Conservation (phyloP, 2,888 invertebrate genomes). For the Pyralis farinalis region DNA sequence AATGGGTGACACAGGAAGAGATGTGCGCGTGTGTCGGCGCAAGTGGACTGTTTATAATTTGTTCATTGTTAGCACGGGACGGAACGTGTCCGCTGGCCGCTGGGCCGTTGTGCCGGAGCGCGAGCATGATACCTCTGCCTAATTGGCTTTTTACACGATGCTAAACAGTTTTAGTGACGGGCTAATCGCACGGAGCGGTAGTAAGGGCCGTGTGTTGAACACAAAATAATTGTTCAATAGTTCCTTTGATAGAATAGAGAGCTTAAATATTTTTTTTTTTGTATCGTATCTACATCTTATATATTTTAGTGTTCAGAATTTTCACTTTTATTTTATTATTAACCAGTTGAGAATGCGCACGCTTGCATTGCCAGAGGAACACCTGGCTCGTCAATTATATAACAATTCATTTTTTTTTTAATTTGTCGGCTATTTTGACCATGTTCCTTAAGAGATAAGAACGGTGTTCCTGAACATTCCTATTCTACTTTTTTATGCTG, state of each 20-base stretch:
- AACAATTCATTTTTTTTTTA: no score
- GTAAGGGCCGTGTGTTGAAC: conserved; percentile 15
- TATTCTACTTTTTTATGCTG: no score
- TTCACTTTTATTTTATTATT: neutral
- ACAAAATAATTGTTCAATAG: conserved; percentile 13
- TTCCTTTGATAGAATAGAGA: neutral
- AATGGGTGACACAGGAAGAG: conserved; percentile 75
- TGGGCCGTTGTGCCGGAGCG: conserved; percentile 48
- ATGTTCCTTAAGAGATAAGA: no score
- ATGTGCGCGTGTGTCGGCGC: conserved; percentile 70
- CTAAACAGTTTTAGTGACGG: conserved; percentile 30
- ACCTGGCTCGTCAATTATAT: no score
- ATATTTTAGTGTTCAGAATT: no score
- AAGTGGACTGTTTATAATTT: conserved; percentile 81
- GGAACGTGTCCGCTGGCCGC: conserved; percentile 57
- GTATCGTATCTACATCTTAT: no score
- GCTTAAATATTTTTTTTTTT: neutral
- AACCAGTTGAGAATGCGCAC: no score
- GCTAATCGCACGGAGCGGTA: conserved; percentile 16
- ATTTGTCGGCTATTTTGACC: no score
- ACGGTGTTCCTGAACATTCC: neutral
- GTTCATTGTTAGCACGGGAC: conserved; percentile 67
- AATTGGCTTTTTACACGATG: conserved; percentile 62
- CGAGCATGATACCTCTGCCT: conserved; percentile 54
- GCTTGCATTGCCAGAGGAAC: no score